Conservation (phyloP, 2,113 vertebrate genomes). For the Sylvilagus bachmani region DNA sequence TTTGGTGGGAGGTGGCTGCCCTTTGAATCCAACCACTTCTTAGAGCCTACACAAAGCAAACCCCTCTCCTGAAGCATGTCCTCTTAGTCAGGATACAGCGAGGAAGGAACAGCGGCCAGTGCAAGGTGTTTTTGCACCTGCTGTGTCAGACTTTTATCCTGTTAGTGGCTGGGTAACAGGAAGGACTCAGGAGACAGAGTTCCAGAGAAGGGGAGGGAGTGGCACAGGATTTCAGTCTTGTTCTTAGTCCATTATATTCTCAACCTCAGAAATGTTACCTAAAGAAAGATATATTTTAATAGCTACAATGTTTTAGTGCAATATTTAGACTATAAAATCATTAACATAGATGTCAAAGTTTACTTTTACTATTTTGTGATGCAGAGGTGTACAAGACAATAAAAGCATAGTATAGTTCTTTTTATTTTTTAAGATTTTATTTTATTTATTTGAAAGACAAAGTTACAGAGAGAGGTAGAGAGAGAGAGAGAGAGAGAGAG, state of each 20-base stretch:
- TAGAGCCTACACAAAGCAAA: neutral
- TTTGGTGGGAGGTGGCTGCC: neutral
- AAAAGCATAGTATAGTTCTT: neutral
- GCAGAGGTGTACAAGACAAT: neutral
- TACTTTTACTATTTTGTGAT: conserved; percentile 18
- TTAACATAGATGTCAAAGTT: neutral
- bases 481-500: too few species aligned
- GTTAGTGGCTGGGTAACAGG: neutral
- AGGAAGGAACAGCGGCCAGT: too few species aligned
- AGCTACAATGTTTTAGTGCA: neutral
- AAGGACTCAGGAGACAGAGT: neutral
- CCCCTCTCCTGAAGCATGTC: too few species aligned
- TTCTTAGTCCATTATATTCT: neutral
- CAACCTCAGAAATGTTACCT: neutral
- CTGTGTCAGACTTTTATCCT: neutral
- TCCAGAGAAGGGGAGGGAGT: neutral
- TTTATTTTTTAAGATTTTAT: too few species aligned
- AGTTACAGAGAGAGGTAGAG: too few species aligned
- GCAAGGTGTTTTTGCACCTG: neutral
- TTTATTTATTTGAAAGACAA: too few species aligned
- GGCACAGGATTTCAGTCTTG: neutral
- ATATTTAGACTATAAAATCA: conserved; percentile 23
- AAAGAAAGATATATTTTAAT: neutral
- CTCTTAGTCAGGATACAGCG: neutral
- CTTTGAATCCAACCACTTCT: neutral